Evolutionary conservation across 2,113 vertebrate species (phyloP), one percentile per base, ranked within the genome.

Genomic region (Zapus hudsonius): DNA sequence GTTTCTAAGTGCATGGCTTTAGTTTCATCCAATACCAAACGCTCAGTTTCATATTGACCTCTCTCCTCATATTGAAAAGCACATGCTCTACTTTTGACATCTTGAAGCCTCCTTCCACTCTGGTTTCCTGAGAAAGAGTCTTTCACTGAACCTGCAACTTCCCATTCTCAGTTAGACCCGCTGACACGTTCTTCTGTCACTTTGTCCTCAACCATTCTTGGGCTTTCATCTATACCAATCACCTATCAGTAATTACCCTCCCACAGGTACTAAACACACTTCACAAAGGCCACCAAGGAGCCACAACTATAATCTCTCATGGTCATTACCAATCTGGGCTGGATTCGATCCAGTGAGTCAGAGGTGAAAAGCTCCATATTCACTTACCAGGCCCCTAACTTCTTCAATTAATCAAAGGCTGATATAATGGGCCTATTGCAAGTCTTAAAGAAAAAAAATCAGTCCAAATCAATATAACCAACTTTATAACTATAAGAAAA

Each of bases 291-390:
- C 86, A 89, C 70, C 88, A 84, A 94, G 90, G 47, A 86, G 88
- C 79, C 80, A 91, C 57, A 55, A 38, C 76, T 92, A 2, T 81
- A 95, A 96, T 96, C 92, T 94, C 57, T 97, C 83, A 93, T 93
- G 95, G 86, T 96, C 87, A 94, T 91, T 95, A 95, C 84, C 94
- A 92, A 94, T 95, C 96, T 94, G 90, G 90, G n/a, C 86, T 87
- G 91, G 94, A 95, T 96, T 96, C 94, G 93, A 97, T 96, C 96
- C 96, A 96, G 83, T 96, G 97, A 95, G 88, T 95, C 89, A 78
- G 76, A 92, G 95, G 97, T 95, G 84, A 97, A 94, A 96, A 91
- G 93, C 89, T 94, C 80, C 92, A 91, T 95, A 96, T 95, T 93
- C 95, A 96, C 96, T 96, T 96, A 96, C 83, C 63, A 94, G 67